phyloP scores from a whole-genome alignment of 1,140 invertebrate species.

The Drosophila rhopaloa region DNA sequence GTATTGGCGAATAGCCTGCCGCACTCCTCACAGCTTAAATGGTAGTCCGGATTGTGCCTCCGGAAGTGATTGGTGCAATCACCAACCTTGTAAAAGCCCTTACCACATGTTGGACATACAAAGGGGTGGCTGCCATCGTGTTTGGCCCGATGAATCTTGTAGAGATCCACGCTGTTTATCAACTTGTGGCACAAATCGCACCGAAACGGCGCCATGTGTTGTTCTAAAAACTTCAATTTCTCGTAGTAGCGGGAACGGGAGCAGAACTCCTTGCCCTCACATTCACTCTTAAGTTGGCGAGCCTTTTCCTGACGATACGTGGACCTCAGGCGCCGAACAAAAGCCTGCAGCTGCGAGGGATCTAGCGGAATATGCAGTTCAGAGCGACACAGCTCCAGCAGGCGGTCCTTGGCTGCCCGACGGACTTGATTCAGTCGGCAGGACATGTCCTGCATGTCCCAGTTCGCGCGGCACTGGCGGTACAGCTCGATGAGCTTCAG shows the following conservation, averaged over 20 bases:
- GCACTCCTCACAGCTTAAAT: slow-evolving; percentile 52
- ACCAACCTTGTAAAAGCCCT: slow-evolving; percentile 43
- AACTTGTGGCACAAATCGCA: slow-evolving; percentile 45
- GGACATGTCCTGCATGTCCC: slow-evolving; percentile 46
- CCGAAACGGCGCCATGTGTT: slow-evolving; percentile 45
- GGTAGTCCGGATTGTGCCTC: slow-evolving; percentile 49
- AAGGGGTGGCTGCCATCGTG: slow-evolving; percentile 55
- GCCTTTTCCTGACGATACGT: slow-evolving; percentile 31
- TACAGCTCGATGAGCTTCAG: slow-evolving; percentile 46
- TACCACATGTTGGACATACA: slow-evolving; percentile 43
- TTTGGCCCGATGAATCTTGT: slow-evolving; percentile 43
- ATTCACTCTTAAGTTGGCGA: slow-evolving; percentile 16
- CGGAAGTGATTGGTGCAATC: slow-evolving; percentile 53
- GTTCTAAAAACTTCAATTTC: slow-evolving; percentile 36
- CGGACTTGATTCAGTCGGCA: slow-evolving; percentile 39
- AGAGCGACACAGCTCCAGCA: slow-evolving; percentile 37
- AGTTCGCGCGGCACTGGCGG: slow-evolving; percentile 19
- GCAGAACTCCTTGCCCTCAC: neutral
- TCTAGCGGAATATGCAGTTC: slow-evolving; percentile 26
- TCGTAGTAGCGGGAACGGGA: slow-evolving; percentile 23
- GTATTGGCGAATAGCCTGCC: slow-evolving; percentile 52
- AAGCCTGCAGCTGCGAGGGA: slow-evolving; percentile 21
- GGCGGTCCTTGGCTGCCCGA: slow-evolving; percentile 20
- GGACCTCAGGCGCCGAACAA: slow-evolving; percentile 16
- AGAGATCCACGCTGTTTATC: slow-evolving; percentile 38